A percentile compares a stretch with the other conserved stretches of the same genome.
phyloP scores from a whole-genome alignment of 1,140 invertebrate genomes.

The Aphaenogaster rudis region DNA sequence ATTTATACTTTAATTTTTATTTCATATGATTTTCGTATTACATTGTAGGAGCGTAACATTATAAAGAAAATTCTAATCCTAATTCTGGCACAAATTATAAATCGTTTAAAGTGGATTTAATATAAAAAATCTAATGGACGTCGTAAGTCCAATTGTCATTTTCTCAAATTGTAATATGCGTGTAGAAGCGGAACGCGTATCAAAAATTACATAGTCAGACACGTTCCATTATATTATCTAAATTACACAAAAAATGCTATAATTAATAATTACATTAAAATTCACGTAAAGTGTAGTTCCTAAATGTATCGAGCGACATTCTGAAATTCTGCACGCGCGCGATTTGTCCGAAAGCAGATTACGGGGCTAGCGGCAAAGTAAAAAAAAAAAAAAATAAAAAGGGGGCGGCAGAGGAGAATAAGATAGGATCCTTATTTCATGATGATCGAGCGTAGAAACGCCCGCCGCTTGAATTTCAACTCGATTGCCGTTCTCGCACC shows the following conservation, averaged over 20 bases:
- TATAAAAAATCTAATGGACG: neutral
- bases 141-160: neutral
- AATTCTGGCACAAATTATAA: neutral
- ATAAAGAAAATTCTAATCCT: neutral
- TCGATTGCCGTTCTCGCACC: slow-evolving; percentile 33
- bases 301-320: neutral
- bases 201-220: neutral
- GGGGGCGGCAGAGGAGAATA: slow-evolving; percentile 25
- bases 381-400: slow-evolving; percentile 32
- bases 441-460: slow-evolving; percentile 68
- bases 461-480: slow-evolving; percentile 72
- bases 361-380: slow-evolving; percentile 64
- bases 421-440: slow-evolving; percentile 68
- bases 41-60: neutral
- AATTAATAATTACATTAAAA: neutral
- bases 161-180: neutral
- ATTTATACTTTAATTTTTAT: neutral
- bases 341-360: slow-evolving; percentile 64
- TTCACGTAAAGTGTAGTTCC: neutral
- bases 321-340: neutral
- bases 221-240: neutral
- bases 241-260: neutral
- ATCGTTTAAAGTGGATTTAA: neutral
- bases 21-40: neutral
- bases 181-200: neutral